Evolutionary conservation across 1,140 invertebrate genomes (phyloP), one percentile per base, ranked within the genome.

Genomic region (Plutomurus gul): DNA sequence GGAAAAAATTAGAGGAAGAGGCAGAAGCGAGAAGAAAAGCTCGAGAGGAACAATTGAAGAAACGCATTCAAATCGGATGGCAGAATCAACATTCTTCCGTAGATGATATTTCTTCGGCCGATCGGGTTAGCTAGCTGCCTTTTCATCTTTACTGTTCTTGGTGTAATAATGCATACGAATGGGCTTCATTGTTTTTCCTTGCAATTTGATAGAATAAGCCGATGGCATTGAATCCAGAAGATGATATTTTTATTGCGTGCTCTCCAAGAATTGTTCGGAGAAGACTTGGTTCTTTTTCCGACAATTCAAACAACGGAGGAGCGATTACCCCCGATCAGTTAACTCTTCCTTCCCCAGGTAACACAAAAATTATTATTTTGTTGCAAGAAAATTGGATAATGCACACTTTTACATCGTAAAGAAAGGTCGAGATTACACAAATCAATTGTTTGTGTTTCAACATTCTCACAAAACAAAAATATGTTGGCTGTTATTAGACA

Each of bases 1-100:
- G 95, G 4, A 89, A 90, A 33, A 87, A 92, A 20, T 92, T 94
- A 84, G 95, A 96, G 85, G 93, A 95, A 84, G 94, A 95, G 85
- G 92, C 93, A 0, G 91, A 91, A 20, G 90, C 91, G 0, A 87
- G 94, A 75, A 86, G 93, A n/a, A 90, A 90, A 81, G 92, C 93
- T 82, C 87, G 93, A 18, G 93, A 95, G 84, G 93, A 94, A 85
- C 91, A 94, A 84, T 81, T 92, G n/a, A 89, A 92, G 18, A 89
- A 90, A 18, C 90, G 90, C 84, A 88, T 83, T 40, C 84, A 84
- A 43, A 84, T 85, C 10, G 84, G 85, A 8, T 84, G 79, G 82
- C 79, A 79, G 77, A 83, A 60, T 56, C 43, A 56, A 76, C 27
- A 65, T 65, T n/a, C 56, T 8, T 60, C 51, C 1, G 10, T 60